phyloP scores from a whole-genome alignment of 2,797 vertebrate genomes.

The Bradypodion pumilum region DNA sequence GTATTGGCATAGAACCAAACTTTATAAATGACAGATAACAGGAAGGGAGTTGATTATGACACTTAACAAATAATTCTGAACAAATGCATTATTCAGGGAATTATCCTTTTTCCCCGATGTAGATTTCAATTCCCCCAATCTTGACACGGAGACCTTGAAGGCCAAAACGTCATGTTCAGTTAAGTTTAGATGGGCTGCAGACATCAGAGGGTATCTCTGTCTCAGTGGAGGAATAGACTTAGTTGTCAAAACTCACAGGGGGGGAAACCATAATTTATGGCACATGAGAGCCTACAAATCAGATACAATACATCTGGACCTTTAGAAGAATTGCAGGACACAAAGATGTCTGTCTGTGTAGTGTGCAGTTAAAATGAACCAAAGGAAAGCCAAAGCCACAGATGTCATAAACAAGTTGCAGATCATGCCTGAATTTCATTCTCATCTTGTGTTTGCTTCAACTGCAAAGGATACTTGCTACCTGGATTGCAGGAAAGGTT shows the following conservation, averaged over 20 bases:
- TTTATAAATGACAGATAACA: conserved; percentile 15
- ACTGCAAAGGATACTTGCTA: not conserved
- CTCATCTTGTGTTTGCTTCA: not conserved
- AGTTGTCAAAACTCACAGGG: conserved; percentile 7
- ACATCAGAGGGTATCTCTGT: not conserved
- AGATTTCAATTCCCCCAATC: not conserved
- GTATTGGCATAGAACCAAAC: conserved; percentile 38
- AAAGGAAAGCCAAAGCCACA: not conserved
- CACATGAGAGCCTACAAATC: not conserved
- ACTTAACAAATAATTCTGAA: not conserved
- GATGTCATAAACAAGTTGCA: not conserved
- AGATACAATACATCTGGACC: not conserved
- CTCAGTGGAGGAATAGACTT: conserved; percentile 3
- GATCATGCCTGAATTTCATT: no score
- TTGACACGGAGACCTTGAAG: not conserved
- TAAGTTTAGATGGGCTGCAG: not conserved
- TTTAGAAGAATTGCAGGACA: not conserved
- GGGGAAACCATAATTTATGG: conserved; percentile 7
- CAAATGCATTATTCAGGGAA: not conserved
- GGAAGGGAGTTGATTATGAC: conserved; percentile 11
- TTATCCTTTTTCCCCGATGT: conserved; percentile 11
- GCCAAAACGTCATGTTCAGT: not conserved
- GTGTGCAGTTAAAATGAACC: not conserved
- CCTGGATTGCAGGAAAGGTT: no score
- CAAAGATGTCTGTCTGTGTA: no score